Conservation (phyloP, 1,140 invertebrate species). For the Maconellicoccus hirsutus region DNA sequence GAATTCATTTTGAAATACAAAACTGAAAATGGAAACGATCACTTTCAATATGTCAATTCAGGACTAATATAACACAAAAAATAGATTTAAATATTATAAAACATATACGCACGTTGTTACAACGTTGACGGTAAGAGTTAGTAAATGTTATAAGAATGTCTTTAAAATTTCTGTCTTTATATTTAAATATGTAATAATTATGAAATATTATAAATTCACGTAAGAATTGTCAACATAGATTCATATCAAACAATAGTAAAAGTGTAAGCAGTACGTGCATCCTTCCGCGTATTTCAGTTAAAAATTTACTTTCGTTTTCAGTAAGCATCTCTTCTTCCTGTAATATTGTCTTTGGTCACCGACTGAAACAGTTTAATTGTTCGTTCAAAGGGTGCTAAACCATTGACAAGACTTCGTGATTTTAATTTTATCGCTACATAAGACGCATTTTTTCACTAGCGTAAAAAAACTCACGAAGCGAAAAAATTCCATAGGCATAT, state of each 20-base stretch:
- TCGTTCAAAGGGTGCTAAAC: neutral
- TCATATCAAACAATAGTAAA: slow-evolving; percentile 17
- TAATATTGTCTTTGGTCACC: neutral
- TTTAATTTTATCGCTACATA: too few species aligned
- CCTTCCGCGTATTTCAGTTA: neutral
- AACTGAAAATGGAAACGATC: too few species aligned
- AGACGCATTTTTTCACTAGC: too few species aligned
- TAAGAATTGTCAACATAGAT: slow-evolving; percentile 16
- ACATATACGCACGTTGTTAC: too few species aligned
- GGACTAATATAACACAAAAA: too few species aligned
- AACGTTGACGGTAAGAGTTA: too few species aligned
- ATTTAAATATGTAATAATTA: slow-evolving; percentile 11
- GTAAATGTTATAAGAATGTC: neutral
- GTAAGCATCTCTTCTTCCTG: neutral
- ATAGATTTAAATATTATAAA: too few species aligned
- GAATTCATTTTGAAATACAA: neutral
- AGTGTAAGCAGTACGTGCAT: neutral
- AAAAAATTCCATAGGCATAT: too few species aligned
- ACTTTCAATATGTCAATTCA: too few species aligned
- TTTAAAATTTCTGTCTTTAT: neutral
- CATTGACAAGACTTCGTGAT: neutral
- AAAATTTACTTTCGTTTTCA: slow-evolving; percentile 12
- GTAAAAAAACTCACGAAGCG: too few species aligned
- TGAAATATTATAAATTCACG: neutral
- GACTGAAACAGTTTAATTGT: slow-evolving; percentile 14